Conservation (phyloP, 2,888 invertebrate species). For the Coelopa pilipes region DNA sequence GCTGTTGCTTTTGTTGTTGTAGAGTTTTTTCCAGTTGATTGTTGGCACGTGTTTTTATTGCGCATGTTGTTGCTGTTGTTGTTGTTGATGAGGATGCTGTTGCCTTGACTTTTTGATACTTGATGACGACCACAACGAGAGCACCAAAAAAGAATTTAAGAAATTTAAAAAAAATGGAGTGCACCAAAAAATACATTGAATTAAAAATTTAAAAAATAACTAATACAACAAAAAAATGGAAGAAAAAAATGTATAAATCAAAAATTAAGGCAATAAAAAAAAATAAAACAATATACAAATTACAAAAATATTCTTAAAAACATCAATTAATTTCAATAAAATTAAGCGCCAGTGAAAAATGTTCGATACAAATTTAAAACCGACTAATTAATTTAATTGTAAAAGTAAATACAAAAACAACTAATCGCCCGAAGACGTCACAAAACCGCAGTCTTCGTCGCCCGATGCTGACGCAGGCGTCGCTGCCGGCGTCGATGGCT, state of each 20-base stretch:
- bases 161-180: background rate
- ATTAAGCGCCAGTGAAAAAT: no score
- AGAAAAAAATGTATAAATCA: slow-evolving; percentile 12
- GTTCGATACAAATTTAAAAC: no score
- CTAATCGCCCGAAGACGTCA: background rate
- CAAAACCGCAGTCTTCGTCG: no score
- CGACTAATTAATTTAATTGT: background rate
- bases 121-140: background rate
- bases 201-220: background rate
- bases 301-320: no score
- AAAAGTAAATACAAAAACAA: background rate
- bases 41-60: background rate
- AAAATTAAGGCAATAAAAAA: slow-evolving; percentile 3
- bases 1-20: background rate
- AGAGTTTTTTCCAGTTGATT: background rate
- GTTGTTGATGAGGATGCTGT: no score
- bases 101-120: background rate
- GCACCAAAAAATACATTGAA: background rate
- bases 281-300: slow-evolving; percentile 8
- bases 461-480: no score
- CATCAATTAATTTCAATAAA: no score
- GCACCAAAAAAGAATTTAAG: slow-evolving; percentile 1
- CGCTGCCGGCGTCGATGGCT: no score
- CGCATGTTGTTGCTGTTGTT: no score
- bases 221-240: slow-evolving; percentile 2